Base-by-base conservation (phyloP, 2,888 invertebrate genomes). In the Sinodicranocentrus sp. region DNA sequence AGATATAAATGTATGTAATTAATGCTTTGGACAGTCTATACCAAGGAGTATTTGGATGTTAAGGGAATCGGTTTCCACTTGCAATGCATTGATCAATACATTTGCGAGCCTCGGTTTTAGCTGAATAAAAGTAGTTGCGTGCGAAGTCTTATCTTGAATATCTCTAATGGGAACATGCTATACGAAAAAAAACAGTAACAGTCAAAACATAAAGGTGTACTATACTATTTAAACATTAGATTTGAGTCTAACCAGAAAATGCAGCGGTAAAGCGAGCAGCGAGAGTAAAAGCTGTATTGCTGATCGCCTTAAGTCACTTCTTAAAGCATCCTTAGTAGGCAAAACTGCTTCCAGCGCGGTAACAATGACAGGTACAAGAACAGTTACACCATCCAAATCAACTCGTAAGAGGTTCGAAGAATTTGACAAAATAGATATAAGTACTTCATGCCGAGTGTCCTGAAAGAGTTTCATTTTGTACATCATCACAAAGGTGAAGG, bases 241-340 rank as follows among this genome's bases (percentile, higher is more conserved):
- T 33, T 33, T 33, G 33, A 33, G 23, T 61, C 71, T 57, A 15
- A 92, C 92, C 90, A 93, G 95, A 90, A 97, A 98, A 91, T 99
- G 98, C 80, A 98, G 93, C 0, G 99, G 99, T 89, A 99, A 93
- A 19, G 96, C 95, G 85, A 99, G 92, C 91, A 99, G 94, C 0
- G 98, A 98, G 87, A 98, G 91, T 23, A 99, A 92, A 72, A 98
- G 93, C 89, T 98, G 96, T 85, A 98, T 97, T 33, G 98, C 97
- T 1, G 98, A 96, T 89, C 96, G 94, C 85, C 99, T 93, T 82
- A 99, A 91, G 89, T 96, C 96, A 0, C 94, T 93, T 90, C 94
- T 94, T 85, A 95, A 94, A 8, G 95, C 92, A 89, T 96, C 96
- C 89, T 95, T 95, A 89, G 97, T 97, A 0, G 96, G 95, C 52